Evolutionary conservation across 2,113 vertebrate genomes (phyloP), one percentile per base, ranked within the genome.

Genomic region (Silurus glanis): DNA sequence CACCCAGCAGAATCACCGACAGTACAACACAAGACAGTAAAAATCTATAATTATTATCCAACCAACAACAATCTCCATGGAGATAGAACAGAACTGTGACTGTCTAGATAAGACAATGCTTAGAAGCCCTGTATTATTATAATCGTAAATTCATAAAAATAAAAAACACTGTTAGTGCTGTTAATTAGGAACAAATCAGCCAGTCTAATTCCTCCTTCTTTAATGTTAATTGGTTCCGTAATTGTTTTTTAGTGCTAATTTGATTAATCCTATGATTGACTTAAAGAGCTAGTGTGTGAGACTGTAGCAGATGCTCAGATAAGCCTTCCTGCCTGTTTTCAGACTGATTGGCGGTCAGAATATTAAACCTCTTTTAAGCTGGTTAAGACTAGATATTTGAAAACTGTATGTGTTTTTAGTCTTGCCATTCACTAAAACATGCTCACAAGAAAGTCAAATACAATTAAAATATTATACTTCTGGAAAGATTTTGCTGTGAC

Each of bases 301-400:
- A 23, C 23, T 72, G 66, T 61, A 72, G 78, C 85, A 86, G 85
- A 80, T 85, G 76, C 80, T 82, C 47, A 64, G 64, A 81, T 72
- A 59, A 81, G 23, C 19, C 7, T 47, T 58, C 16, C 49, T 45
- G 61, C 3, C 64, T 21, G 78, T n/a, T 51, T 80, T 61, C 8
- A 80, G 66, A 80, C 37, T 61, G 37, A 61, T 51, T 45, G 9
- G 25, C 9, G 6, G n/a, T 25, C 14, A 23, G 45, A 81, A 69
- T 47, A 13, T 61, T 72, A 55, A 83, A 76, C 6, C 47, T 79
- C 59, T 21, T 37, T 79, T 84, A 85, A 85, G 21, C 62, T 25
- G 21, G 23, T 84, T 71, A 64, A 72, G 28, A 10, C 19, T 8
- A 45, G 67, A 72, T 55, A 75, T 28, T 23, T 84, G 37, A 75